phyloP scores from a whole-genome alignment of 2,888 invertebrate genomes.

The Cataglyphis livida region DNA sequence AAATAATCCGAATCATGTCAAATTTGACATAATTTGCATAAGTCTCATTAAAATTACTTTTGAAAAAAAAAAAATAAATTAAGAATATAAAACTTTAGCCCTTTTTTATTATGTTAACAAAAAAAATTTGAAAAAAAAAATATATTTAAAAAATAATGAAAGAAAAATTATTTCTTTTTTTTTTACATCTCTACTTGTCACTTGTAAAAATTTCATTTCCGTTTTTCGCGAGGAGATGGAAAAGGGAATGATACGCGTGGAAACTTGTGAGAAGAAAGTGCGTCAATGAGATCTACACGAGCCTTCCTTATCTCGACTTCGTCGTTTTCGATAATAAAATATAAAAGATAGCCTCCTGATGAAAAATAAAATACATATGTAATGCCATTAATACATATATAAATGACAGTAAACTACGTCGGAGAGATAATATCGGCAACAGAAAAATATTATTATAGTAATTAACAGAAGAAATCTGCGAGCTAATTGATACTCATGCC shows the following conservation, averaged over 20 bases:
- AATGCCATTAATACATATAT: neutral
- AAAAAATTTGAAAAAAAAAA: too few species aligned
- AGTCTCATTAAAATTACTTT: too few species aligned
- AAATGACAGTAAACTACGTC: neutral
- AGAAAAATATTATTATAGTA: neutral
- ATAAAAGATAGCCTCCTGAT: neutral
- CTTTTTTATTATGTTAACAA: too few species aligned
- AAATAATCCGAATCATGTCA: too few species aligned
- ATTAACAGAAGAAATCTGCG: conserved; percentile 15
- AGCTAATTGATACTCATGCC: neutral
- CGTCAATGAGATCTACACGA: neutral
- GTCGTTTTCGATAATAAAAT: conserved; percentile 28
- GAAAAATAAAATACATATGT: neutral
- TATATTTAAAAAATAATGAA: too few species aligned
- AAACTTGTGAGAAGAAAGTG: neutral
- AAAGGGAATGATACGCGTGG: neutral
- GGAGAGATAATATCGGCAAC: neutral
- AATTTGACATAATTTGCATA: too few species aligned
- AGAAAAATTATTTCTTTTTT: too few species aligned
- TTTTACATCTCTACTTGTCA: too few species aligned
- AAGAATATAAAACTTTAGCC: too few species aligned
- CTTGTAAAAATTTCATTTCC: conserved; percentile 8
- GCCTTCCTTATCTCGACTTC: conserved; percentile 49
- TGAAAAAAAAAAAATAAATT: too few species aligned
- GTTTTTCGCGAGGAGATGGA: neutral